Base-by-base conservation (phyloP, 2,797 vertebrate genomes). In the Lacerta viridis region DNA sequence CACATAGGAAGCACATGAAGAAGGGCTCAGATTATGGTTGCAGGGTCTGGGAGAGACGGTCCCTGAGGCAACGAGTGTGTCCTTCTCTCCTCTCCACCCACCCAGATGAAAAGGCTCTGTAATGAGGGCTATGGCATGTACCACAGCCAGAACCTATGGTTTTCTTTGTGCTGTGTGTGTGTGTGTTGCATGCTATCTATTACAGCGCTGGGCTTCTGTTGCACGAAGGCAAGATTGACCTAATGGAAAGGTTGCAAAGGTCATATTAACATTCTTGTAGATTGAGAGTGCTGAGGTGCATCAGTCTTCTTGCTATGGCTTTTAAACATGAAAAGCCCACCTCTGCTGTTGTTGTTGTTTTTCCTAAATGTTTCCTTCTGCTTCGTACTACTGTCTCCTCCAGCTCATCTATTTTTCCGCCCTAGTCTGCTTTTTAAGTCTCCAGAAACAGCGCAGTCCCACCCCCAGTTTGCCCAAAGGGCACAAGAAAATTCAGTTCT, bases 261-360 rank as follows among this genome's bases (percentile, higher is more conserved):
- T 85, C 39, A 89, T 69, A 90, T 93, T 92, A 90, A 92, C 87
- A 90, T 93, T 89, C 92, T 90, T 91, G 86, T 88, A 78, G n/a
- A 9, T 86, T 82, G 91, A 0, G 0, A 59, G n/a, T 3, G 36
- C 81, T 71, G 80, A 55, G n/a, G 27, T 64, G n/a, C 33, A 41
- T 25, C 1, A 4, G 4, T 20, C 18, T 39, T 76, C 72, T 77
- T 50, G 3, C 69, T 71, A 78, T 88, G 33, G 11, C 29, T 50
- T 78, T 88, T 8, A 18, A 23, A 41, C 2, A 39, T 25, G 1
- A 39, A 41, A 80, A 41, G 25, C 50, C 7, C n/a, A 64, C 36
- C 20, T 59, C 77, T 13, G n/a, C 27, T 69, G 68, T 69, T 69
- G 25, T 69, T 69, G 66, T 33, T 33, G 33, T 27, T 69, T 68